phyloP scores from a whole-genome alignment of 2,797 vertebrate species.

The Alosa sapidissima region DNA sequence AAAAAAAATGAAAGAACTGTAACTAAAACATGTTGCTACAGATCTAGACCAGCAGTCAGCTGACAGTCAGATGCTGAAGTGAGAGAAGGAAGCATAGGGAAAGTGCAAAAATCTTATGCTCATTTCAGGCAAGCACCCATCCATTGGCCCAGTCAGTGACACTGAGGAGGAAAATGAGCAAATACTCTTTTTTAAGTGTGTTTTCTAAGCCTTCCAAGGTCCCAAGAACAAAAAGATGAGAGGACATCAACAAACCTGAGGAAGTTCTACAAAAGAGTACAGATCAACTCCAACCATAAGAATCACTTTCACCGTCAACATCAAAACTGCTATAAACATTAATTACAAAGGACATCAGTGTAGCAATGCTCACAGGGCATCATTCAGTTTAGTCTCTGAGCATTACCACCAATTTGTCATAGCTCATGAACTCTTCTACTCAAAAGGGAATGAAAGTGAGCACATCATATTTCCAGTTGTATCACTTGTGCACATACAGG shows the following conservation, averaged over 20 bases:
- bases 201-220: not conserved
- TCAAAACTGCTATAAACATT: slow-evolving; percentile 14
- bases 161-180: not conserved
- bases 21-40: not conserved
- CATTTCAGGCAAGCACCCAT: slow-evolving; percentile 8
- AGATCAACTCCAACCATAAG: slow-evolving; percentile 35
- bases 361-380: slow-evolving; percentile 4
- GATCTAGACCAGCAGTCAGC: not conserved
- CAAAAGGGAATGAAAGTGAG: not conserved
- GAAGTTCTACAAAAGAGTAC: slow-evolving; percentile 42
- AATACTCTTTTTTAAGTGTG: not conserved
- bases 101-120: not conserved
- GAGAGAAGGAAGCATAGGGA: not conserved
- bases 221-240: not conserved
- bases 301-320: slow-evolving; percentile 16
- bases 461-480: not conserved
- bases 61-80: not conserved
- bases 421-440: not conserved
- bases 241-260: slow-evolving; percentile 41
- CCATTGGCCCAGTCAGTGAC: slow-evolving; percentile 11
- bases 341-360: slow-evolving; percentile 2
- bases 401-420: not conserved
- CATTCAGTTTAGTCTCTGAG: not conserved
- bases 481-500: not conserved
- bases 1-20: not conserved